Evolutionary conservation across 2,113 vertebrate genomes (phyloP), one percentile per base, ranked within the genome.

Genomic region (Sisor rabdophorus): DNA sequence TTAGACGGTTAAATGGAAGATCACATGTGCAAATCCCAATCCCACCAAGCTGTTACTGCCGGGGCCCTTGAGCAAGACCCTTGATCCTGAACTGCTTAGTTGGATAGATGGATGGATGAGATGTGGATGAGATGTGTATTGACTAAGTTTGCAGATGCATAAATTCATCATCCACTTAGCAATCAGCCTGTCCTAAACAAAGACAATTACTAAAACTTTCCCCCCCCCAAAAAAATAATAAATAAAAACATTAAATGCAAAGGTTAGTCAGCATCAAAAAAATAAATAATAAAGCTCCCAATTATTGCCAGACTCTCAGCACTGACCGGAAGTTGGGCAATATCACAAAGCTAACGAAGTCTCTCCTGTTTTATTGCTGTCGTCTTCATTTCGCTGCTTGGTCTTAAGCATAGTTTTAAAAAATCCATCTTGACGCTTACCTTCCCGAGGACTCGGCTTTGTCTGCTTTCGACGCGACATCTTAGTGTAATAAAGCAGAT

Each of bases 401-500:
- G 30, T 22, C 10, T 0, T 26, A 68, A 50, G 28, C 22, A 2
- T 16, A 8, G 20, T 8, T 11, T n/a, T n/a, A n/a, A n/a, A n/a
- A 50, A 60, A 32, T 4, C 11, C 3, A 4, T 19, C 54, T 4
- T 50, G 8, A 6, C 11, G 48, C 81, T 52, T 73, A 79, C 81
- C 81, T 82, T 79, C 75, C 55, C 73, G 50, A 73, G 73, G 59
- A 71, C 68, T 73, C 53, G 81, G 81, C 68, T 82, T 82, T 76
- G 77, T 67, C 61, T 82, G 81, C 74, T 82, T 82, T 56, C 81
- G 81, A 69, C 81, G 81, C 79, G 81, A 70, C 81, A 82, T 82
- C 22, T 20, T 65, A n/a, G 56, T 36, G 30, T 53, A 47, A 26
- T 28, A 47, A 52, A 69, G 3, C 47, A 50, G 65, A 26, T 28